Percentiles rank a stretch among this genome's conserved stretches.
These are phyloP conservation scores for Psittacula cyanocephala DNA, from an alignment of 2,113 vertebrate genomes.

Conservation along the genomic window DNA sequence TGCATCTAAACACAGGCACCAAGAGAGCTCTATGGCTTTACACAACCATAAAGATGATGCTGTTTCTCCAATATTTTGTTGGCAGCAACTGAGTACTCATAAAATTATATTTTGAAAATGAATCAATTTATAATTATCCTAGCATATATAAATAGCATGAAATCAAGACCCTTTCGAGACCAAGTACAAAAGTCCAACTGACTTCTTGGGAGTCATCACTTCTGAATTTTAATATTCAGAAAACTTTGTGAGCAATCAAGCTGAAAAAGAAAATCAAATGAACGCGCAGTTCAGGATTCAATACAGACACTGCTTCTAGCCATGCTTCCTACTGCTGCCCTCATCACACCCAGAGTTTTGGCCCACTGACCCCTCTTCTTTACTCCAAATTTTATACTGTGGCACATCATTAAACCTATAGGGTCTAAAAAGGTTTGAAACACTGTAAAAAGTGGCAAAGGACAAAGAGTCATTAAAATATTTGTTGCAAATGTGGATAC, in stretches of 20 bases:
- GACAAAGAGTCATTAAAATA: background rate
- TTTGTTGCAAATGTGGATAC: background rate
- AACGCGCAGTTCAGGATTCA: background rate
- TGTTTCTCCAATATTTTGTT: background rate
- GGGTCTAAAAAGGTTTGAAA: background rate
- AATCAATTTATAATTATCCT: background rate
- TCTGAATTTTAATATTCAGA: background rate
- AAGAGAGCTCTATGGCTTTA: background rate
- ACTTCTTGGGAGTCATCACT: background rate
- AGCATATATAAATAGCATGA: accelerated
- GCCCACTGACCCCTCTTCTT: background rate
- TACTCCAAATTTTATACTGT: background rate
- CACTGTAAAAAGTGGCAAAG: background rate
- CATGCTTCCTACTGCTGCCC: background rate
- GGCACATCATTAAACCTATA: background rate
- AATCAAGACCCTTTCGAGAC: slow-evolving; percentile 34
- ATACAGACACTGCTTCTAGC: background rate
- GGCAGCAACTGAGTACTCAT: background rate
- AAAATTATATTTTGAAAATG: background rate
- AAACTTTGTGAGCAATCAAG: background rate
- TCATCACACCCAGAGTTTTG: background rate
- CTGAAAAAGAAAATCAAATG: background rate
- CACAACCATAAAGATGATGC: background rate
- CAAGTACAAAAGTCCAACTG: background rate
- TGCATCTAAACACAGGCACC: background rate